Evolutionary conservation across 2,797 vertebrate species (phyloP).

Genomic region (Lithobates sylvaticus): DNA sequence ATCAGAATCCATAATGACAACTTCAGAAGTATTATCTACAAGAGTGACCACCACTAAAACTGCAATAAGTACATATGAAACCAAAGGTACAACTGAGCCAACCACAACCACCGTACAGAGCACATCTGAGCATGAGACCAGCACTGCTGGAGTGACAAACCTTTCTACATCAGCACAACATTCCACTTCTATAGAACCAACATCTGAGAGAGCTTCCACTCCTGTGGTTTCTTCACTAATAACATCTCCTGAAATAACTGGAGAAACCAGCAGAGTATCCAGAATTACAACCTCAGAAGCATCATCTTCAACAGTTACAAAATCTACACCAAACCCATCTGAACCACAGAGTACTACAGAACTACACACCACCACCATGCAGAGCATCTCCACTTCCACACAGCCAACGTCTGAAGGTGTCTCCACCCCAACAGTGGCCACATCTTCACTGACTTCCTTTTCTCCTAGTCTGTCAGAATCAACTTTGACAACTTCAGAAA

Average conservation of each 20-base stretch:
- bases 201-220: background rate
- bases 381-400: background rate
- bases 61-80: background rate
- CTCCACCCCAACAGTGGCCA: background rate
- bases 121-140: background rate
- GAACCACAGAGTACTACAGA: no score
- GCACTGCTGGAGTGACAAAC: background rate
- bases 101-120: background rate
- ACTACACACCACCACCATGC: background rate
- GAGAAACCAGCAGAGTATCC: background rate
- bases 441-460: background rate
- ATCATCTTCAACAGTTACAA: no score
- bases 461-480: background rate
- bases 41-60: background rate
- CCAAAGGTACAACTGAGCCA: background rate
- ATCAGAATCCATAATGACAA: background rate
- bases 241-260: background rate
- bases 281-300: background rate
- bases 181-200: background rate
- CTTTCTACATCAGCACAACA: background rate
- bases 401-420: background rate
- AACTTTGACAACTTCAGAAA: background rate
- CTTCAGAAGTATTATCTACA: background rate
- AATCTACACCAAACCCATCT: background rate
- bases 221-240: background rate